These are phyloP conservation scores for Hydriomena furcata DNA, from an alignment of 2,888 invertebrate genomes.

Conservation along the genomic window DNA sequence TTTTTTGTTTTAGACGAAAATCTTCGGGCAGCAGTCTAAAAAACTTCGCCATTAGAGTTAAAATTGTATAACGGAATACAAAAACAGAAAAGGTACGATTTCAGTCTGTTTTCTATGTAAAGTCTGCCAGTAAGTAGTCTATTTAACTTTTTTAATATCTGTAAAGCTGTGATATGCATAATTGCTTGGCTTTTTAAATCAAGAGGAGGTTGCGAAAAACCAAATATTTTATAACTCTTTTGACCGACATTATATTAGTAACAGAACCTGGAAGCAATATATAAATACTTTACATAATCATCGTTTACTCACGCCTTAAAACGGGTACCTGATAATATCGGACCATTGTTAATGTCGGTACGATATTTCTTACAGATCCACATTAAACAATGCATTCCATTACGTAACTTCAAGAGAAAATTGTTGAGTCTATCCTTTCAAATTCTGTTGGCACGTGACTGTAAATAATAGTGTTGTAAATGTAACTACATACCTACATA, in stretches of 20 bases:
- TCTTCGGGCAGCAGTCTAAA: too few relatives aligned
- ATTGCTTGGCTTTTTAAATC: slow-evolving; percentile 1
- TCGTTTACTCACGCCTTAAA: slow-evolving; percentile 12
- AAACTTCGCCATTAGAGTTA: too few relatives aligned
- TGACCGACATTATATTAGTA: slow-evolving; percentile 13
- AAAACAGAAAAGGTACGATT: too few relatives aligned
- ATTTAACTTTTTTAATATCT: background rate
- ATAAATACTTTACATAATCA: slow-evolving; percentile 6
- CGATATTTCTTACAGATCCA: slow-evolving; percentile 21
- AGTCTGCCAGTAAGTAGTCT: too few relatives aligned
- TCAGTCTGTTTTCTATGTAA: too few relatives aligned
- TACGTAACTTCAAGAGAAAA: slow-evolving; percentile 4
- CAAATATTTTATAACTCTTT: slow-evolving; percentile 2
- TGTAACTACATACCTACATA: background rate
- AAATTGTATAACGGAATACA: too few relatives aligned
- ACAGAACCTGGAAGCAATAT: slow-evolving; percentile 7
- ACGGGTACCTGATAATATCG: slow-evolving; percentile 5
- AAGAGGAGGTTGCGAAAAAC: slow-evolving; percentile 14
- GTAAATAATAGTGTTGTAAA: background rate
- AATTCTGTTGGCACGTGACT: slow-evolving; percentile 14
- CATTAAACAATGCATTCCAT: slow-evolving; percentile 35
- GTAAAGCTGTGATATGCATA: background rate
- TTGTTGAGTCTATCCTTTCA: background rate
- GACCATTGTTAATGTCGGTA: slow-evolving; percentile 17
- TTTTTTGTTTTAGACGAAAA: too few relatives aligned